Evolutionary conservation across 1,140 invertebrate species (phyloP).

Genomic region (Sycobia sp.): DNA sequence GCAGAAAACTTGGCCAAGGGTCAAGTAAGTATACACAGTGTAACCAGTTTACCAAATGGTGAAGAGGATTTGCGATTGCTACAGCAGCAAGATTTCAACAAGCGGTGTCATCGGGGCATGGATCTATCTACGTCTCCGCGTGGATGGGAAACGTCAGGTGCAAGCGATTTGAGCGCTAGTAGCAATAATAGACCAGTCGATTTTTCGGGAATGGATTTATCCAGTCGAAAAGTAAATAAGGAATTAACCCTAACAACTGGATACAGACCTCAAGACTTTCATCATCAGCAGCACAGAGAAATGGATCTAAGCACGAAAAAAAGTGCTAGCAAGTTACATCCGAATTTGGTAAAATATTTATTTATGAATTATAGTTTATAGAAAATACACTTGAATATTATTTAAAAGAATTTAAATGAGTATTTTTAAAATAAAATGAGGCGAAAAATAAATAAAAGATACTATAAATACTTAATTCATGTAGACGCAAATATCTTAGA

Average conservation of each 20-base stretch:
- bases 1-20: slow-evolving; percentile 55
- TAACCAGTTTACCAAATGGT: slow-evolving; percentile 38
- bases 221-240: slow-evolving; percentile 52
- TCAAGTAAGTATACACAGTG: slow-evolving; percentile 34
- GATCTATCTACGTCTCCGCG: slow-evolving; percentile 52
- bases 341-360: slow-evolving; percentile 37
- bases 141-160: slow-evolving; percentile 47
- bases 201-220: slow-evolving; percentile 58
- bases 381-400: too few species aligned
- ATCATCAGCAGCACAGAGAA: slow-evolving; percentile 48
- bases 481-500: too few species aligned
- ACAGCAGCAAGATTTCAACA: neutral
- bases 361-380: too few species aligned
- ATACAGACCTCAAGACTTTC: slow-evolving; percentile 50
- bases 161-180: slow-evolving; percentile 33
- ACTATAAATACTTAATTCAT: too few species aligned
- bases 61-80: slow-evolving; percentile 43
- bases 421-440: too few species aligned
- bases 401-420: too few species aligned
- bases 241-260: slow-evolving; percentile 40
- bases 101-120: slow-evolving; percentile 48
- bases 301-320: slow-evolving; percentile 59
- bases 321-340: slow-evolving; percentile 40
- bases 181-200: slow-evolving; percentile 46
- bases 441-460: too few species aligned